Percentiles rank a stretch among this genome's conserved stretches.
These are phyloP conservation scores for Petrocephalus microphthalmus DNA, from an alignment of 2,113 vertebrate genomes.

Conservation along the genomic window DNA sequence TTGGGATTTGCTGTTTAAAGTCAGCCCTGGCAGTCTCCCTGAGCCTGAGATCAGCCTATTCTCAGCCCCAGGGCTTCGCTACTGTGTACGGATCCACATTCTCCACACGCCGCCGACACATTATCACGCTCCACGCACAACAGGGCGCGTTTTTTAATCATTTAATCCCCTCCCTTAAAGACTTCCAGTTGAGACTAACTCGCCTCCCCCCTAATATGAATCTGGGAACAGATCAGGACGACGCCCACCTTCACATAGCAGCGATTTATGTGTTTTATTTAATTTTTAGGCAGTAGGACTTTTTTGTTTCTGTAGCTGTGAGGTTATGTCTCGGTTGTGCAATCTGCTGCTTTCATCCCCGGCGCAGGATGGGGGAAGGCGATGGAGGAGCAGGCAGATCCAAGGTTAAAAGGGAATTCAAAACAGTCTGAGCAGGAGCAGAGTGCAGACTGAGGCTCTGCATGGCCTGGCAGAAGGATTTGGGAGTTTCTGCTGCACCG, in stretches of 20 bases:
- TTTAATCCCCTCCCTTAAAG: conserved; percentile 10
- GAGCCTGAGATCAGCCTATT: neutral
- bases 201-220: neutral
- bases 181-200: neutral
- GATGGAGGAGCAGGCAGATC: neutral
- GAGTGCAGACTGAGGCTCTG: neutral
- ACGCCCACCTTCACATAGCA: neutral
- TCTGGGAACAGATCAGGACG: neutral
- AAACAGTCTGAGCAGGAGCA: neutral
- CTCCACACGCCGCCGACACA: neutral
- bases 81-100: neutral
- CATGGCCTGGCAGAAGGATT: neutral
- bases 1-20: neutral
- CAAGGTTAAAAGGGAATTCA: neutral
- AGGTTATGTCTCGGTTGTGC: neutral
- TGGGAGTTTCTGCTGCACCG: neutral
- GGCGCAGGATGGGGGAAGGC: neutral
- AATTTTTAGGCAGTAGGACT: neutral
- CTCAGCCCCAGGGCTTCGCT: neutral
- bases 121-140: neutral
- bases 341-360: neutral
- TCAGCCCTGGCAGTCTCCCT: neutral
- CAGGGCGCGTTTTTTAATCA: neutral
- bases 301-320: neutral
- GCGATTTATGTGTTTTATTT: neutral